These are phyloP conservation scores for Vidua macroura DNA, from an alignment of 2,113 vertebrate genomes.

Conservation along the genomic window DNA sequence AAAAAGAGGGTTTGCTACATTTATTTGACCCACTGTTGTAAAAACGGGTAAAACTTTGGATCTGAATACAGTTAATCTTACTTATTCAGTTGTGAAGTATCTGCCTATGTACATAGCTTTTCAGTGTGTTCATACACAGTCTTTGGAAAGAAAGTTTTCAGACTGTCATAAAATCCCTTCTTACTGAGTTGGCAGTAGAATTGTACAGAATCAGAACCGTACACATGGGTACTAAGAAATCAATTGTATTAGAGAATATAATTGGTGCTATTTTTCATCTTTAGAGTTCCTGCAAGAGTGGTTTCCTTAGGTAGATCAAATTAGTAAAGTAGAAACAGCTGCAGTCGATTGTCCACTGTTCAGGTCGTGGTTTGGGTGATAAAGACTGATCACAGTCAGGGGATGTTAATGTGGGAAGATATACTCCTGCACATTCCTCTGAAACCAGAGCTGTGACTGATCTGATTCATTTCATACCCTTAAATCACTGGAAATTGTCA, in stretches of 20 bases:
- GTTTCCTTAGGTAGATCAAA: constrained; percentile 57
- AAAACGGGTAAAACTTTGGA: background rate
- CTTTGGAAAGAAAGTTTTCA: background rate
- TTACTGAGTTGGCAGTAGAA: background rate
- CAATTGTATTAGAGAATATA: constrained; percentile 48
- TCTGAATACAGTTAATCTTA: background rate
- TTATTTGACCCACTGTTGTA: background rate
- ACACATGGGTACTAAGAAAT: constrained; percentile 19
- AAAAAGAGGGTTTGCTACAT: background rate
- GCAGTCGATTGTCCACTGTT: constrained; percentile 47
- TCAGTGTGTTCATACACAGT: background rate
- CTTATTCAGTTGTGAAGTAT: background rate
- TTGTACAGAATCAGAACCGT: constrained; percentile 5
- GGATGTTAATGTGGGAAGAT: constrained; percentile 62
- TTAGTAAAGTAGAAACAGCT: constrained; percentile 67
- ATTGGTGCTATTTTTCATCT: constrained; percentile 62
- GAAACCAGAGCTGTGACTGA: constrained; percentile 44
- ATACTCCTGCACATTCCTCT: constrained; percentile 31
- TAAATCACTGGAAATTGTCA: constrained; percentile 52
- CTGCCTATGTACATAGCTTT: background rate
- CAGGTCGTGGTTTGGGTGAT: constrained; percentile 33
- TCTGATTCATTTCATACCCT: constrained; percentile 30
- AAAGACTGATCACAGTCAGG: constrained; percentile 62
- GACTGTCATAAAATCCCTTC: background rate
- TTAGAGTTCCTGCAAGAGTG: constrained; percentile 61